A percentile compares a stretch with the other conserved stretches of the same genome.
Evolutionary conservation across 2,888 invertebrate species (phyloP).

Genomic region (Eustalomyia histrio): DNA sequence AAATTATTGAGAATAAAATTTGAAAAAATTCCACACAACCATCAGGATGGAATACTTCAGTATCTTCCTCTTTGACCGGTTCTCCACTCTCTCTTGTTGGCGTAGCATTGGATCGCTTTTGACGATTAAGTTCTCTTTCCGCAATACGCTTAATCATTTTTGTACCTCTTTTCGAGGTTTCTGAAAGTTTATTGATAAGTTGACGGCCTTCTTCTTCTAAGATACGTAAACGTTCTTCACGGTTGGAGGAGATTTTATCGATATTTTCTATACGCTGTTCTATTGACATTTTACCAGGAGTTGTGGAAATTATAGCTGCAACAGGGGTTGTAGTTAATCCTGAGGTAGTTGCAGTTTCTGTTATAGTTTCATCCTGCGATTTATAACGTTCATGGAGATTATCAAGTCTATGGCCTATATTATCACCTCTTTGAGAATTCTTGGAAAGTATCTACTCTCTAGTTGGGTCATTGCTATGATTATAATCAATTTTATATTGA

Average conservation of each 20-base stretch:
- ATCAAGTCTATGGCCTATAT: constrained; percentile 72
- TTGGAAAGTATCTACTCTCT: too few species aligned
- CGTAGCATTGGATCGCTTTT: constrained; percentile 63
- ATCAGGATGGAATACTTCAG: too few species aligned
- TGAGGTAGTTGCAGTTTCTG: neutral
- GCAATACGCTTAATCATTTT: constrained; percentile 75
- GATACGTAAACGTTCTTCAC: constrained; percentile 77
- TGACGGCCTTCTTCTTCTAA: constrained; percentile 90
- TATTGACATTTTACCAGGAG: constrained; percentile 56
- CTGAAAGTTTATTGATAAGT: constrained; percentile 81
- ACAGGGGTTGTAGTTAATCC: too few species aligned
- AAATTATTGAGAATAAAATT: too few species aligned
- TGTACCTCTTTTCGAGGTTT: constrained; percentile 75
- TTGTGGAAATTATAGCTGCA: neutral
- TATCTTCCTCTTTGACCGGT: constrained; percentile 56
- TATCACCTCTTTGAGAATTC: constrained; percentile 72
- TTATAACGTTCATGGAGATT: constrained; percentile 74
- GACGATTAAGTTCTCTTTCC: constrained; percentile 72
- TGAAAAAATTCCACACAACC: too few species aligned
- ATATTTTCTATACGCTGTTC: constrained; percentile 75
- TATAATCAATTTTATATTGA: too few species aligned
- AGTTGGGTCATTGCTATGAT: too few species aligned
- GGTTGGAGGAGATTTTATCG: constrained; percentile 73
- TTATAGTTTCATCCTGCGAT: constrained; percentile 22
- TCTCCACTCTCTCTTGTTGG: constrained; percentile 53